Conservation (phyloP, 2,113 vertebrate species). For the Xyrauchen texanus region DNA sequence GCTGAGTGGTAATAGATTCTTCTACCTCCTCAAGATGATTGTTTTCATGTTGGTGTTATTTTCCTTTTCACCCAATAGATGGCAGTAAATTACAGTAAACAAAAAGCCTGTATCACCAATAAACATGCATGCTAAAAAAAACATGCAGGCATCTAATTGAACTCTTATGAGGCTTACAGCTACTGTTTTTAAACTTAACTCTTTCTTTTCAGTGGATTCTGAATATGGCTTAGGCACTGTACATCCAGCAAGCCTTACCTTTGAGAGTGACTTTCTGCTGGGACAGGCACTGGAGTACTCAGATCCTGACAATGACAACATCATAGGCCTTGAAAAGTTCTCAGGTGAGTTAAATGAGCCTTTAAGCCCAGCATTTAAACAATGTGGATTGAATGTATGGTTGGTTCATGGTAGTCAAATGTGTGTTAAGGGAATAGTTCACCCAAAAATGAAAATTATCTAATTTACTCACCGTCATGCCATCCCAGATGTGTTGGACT, state of each 20-base stretch:
- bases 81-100: slow-evolving; percentile 35
- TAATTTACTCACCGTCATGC: too few species aligned
- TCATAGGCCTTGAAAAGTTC: slow-evolving; percentile 85
- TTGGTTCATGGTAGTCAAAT: too few species aligned
- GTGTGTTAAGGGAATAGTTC: too few species aligned
- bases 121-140: too few species aligned
- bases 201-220: slow-evolving; percentile 77
- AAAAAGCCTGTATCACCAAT: too few species aligned
- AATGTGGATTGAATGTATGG: neutral
- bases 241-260: slow-evolving; percentile 75
- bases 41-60: neutral
- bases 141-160: too few species aligned
- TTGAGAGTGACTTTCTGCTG: slow-evolving; percentile 84
- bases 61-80: slow-evolving; percentile 41
- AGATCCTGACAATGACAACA: slow-evolving; percentile 75
- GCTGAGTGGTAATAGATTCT: too few species aligned
- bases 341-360: slow-evolving; percentile 78
- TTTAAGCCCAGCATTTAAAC: neutral
- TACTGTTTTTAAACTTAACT: too few species aligned
- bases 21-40: too few species aligned
- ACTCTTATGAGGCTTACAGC: too few species aligned
- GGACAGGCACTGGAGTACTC: slow-evolving; percentile 83
- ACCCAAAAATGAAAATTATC: too few species aligned
- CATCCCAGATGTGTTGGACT: too few species aligned
- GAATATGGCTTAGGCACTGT: slow-evolving; percentile 80